phyloP scores from a whole-genome alignment of 2,113 vertebrate genomes.

The Caretta caretta region DNA sequence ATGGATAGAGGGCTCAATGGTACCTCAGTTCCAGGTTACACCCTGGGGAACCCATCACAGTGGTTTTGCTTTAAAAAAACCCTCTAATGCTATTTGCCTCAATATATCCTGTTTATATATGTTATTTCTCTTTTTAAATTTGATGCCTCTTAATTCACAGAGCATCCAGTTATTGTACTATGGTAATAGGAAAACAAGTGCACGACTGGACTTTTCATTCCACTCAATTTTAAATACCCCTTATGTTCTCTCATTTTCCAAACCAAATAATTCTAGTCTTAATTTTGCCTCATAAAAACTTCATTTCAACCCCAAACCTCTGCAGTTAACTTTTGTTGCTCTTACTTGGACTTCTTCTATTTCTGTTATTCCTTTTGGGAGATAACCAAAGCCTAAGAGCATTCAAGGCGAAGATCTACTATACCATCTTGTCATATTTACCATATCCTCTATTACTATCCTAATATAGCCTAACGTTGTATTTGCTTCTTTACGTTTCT shows the following conservation, averaged over 20 bases:
- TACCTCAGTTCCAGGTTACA: too few species aligned
- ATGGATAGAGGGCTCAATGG: too few species aligned
- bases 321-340: constrained; percentile 40
- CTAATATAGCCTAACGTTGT: constrained; percentile 39
- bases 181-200: background rate
- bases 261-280: background rate
- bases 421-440: constrained; percentile 51
- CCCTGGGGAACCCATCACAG: too few species aligned
- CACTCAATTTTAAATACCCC: background rate
- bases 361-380: constrained; percentile 45
- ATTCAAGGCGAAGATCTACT: constrained; percentile 54
- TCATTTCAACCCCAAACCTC: constrained; percentile 25
- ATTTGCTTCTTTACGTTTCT: constrained; percentile 12
- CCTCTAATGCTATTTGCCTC: too few species aligned
- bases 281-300: background rate
- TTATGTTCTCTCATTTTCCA: constrained; percentile 20
- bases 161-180: background rate
- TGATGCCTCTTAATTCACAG: background rate
- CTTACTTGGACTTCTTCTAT: background rate
- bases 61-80: too few species aligned
- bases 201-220: background rate
- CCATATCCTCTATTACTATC: background rate
- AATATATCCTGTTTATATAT: background rate
- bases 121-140: background rate
- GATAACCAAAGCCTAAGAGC: constrained; percentile 17